Evolutionary conservation across 2,113 vertebrate genomes (phyloP).

Genomic region (Cygnus atratus): DNA sequence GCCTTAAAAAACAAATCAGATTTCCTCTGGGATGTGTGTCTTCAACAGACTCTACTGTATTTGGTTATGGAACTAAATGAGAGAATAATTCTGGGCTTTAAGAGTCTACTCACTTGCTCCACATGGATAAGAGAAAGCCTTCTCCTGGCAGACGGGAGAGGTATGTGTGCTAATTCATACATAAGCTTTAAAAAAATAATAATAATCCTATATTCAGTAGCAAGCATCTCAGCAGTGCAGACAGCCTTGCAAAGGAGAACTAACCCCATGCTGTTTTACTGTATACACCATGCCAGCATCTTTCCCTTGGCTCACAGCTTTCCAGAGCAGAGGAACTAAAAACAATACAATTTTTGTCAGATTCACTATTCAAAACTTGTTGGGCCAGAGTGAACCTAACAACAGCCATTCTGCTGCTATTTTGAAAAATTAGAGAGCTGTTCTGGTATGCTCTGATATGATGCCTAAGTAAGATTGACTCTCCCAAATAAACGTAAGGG

Average conservation of each 20-base stretch:
- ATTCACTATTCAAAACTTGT: constrained; percentile 56
- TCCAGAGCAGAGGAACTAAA: constrained; percentile 59
- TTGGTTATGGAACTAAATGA: constrained; percentile 35
- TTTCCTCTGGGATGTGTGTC: constrained; percentile 25
- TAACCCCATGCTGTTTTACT: constrained; percentile 63
- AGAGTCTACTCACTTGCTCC: constrained; percentile 1
- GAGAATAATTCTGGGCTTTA: constrained; percentile 33
- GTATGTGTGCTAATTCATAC: constrained; percentile 32
- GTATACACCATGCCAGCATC: constrained; percentile 58
- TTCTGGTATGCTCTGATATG: constrained; percentile 12
- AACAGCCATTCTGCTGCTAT: constrained; percentile 54
- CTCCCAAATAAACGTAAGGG: constrained; percentile 38
- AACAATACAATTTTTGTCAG: constrained; percentile 61
- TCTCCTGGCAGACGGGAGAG: constrained; percentile 55
- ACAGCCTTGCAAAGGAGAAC: constrained; percentile 63
- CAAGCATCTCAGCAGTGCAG: constrained; percentile 63
- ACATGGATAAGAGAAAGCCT: constrained; percentile 12
- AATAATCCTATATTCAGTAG: constrained; percentile 58
- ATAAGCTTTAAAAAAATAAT: constrained; percentile 38
- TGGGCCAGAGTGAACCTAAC: constrained; percentile 50
- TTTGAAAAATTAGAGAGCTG: constrained; percentile 43
- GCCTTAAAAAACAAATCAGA: constrained; percentile 18
- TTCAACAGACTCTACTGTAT: constrained; percentile 26
- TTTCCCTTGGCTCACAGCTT: constrained; percentile 61
- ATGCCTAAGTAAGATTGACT: constrained; percentile 55